These are phyloP conservation scores for Cololabis saira DNA, from an alignment of 2,113 vertebrate species.

Conservation along the genomic window DNA sequence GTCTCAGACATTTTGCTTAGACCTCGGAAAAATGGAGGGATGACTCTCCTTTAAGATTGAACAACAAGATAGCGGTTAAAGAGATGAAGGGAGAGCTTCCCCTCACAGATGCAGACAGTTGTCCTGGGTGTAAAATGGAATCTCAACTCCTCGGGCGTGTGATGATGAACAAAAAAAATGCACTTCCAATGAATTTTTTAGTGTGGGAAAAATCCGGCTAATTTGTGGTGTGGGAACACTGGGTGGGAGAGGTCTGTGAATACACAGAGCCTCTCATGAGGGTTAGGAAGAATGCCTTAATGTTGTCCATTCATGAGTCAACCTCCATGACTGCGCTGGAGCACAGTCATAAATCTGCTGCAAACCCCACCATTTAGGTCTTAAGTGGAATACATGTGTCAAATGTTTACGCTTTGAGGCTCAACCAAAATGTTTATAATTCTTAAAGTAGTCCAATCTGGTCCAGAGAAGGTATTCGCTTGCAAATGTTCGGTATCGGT, in stretches of 20 bases:
- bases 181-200: conserved; percentile 1
- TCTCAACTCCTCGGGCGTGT: background rate
- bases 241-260: background rate
- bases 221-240: conserved; percentile 10
- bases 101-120: background rate
- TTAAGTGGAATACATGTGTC: too few relatives aligned
- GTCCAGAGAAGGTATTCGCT: background rate
- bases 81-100: background rate
- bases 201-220: background rate
- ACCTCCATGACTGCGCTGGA: conserved; percentile 7
- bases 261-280: background rate
- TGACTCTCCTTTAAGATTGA: too few relatives aligned
- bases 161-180: conserved; percentile 1
- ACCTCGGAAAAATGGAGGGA: too few relatives aligned
- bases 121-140: background rate
- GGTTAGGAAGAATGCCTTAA: conserved; percentile 22
- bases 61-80: too few relatives aligned
- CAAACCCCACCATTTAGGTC: background rate
- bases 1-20: too few relatives aligned
- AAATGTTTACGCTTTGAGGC: conserved; percentile 2
- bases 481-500: too few relatives aligned
- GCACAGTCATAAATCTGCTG: conserved; percentile 23
- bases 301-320: conserved; percentile 9
- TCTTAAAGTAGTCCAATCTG: background rate
- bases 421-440: conserved; percentile 6